Conservation (phyloP, 2,113 vertebrate genomes). For the Propithecus coquereli region DNA sequence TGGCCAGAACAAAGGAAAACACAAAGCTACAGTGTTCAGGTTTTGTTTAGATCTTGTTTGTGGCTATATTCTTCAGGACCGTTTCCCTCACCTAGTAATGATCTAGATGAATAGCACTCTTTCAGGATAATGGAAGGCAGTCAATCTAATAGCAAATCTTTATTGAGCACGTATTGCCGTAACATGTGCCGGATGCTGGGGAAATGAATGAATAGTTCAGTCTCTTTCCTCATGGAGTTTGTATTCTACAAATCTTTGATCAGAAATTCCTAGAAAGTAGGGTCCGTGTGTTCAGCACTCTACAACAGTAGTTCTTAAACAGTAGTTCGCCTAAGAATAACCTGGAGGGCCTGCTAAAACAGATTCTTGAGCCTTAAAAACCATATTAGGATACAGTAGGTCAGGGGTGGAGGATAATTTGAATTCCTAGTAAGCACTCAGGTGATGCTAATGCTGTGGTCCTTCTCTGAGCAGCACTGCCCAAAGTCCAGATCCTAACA, state of each 20-base stretch:
- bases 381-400: neutral
- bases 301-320: neutral
- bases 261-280: neutral
- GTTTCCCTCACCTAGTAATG: neutral
- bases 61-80: neutral
- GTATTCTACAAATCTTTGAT: neutral
- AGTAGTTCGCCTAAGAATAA: neutral
- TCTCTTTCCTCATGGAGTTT: neutral
- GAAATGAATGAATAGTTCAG: neutral
- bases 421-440: neutral
- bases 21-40: neutral
- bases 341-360: neutral
- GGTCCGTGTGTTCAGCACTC: neutral
- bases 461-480: neutral
- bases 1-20: neutral
- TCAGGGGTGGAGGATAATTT: neutral
- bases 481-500: neutral
- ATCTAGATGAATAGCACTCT: neutral
- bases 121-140: neutral
- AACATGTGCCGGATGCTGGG: neutral
- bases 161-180: neutral
- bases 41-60: neutral
- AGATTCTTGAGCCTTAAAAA: neutral
- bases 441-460: neutral
- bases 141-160: neutral